Percentiles rank a stretch among this genome's conserved stretches.
These are phyloP conservation scores for Nemotelus nigrinus DNA, from an alignment of 2,888 invertebrate genomes.

Conservation along the genomic window DNA sequence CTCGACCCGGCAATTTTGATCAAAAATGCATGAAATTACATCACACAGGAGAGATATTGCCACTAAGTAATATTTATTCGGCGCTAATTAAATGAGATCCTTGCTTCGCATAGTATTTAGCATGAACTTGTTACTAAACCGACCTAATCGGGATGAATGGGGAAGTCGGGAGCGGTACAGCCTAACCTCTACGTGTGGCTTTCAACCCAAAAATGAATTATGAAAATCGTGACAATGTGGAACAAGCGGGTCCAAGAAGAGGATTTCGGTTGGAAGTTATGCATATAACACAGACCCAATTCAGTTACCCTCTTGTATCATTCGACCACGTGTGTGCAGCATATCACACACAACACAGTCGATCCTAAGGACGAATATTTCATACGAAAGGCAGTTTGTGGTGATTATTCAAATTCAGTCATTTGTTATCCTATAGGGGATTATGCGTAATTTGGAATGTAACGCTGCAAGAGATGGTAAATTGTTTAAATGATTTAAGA, in stretches of 20 bases:
- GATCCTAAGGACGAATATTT: conserved; percentile 33
- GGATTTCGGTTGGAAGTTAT: background rate
- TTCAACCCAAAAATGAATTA: background rate
- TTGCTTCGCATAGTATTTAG: conserved; percentile 43
- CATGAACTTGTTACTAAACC: conserved; percentile 28
- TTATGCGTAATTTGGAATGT: conserved; percentile 44
- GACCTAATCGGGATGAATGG: background rate
- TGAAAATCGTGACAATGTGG: conserved; percentile 28
- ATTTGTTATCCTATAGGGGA: conserved; percentile 43
- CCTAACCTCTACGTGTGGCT: background rate
- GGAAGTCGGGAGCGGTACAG: background rate
- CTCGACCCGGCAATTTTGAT: conserved; percentile 48
- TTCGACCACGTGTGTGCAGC: conserved; percentile 25
- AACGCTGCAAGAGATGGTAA: conserved; percentile 31
- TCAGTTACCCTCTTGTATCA: background rate
- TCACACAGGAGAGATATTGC: conserved; percentile 50
- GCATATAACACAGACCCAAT: no score
- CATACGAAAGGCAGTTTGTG: conserved; percentile 24
- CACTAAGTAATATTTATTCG: conserved; percentile 50
- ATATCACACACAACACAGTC: conserved; percentile 12
- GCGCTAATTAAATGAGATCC: conserved; percentile 51
- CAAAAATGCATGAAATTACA: conserved; percentile 51
- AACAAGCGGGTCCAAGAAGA: background rate
- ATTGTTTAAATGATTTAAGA: conserved; percentile 43
- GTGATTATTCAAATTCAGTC: conserved; percentile 44